A percentile compares a stretch with the other conserved stretches of the same genome.
phyloP scores from a whole-genome alignment of 2,113 vertebrate species.

The Cheirogaleus medius region DNA sequence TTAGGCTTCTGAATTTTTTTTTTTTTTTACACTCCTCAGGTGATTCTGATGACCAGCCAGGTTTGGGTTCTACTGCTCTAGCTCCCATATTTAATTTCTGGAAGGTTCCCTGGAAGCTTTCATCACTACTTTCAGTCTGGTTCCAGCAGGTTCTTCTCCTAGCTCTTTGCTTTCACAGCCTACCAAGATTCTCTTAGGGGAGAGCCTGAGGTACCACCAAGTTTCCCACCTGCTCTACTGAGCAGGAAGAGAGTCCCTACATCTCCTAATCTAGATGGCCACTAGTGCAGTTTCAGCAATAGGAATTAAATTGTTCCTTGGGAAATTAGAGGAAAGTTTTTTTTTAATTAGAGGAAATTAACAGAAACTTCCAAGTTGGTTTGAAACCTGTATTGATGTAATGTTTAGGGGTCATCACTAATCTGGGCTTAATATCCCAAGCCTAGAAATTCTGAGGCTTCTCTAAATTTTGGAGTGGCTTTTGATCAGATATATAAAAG shows the following conservation, averaged over 20 bases:
- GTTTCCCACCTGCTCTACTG: background rate
- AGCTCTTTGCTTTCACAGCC: background rate
- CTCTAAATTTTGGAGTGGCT: slow-evolving; percentile 12
- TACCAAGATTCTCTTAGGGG: background rate
- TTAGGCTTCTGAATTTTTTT: background rate
- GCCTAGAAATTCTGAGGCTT: background rate
- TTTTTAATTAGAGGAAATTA: slow-evolving; percentile 7
- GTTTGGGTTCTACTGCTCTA: background rate
- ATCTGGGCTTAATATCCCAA: background rate
- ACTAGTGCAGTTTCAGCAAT: background rate
- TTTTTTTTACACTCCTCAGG: background rate
- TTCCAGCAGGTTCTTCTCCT: background rate
- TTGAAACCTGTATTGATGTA: background rate
- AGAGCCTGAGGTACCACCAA: background rate
- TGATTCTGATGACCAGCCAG: background rate
- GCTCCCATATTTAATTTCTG: background rate
- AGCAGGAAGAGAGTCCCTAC: background rate
- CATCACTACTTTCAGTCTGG: background rate
- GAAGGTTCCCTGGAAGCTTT: background rate
- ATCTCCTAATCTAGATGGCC: background rate
- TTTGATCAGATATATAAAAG: slow-evolving; percentile 27
- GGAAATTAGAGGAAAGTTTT: slow-evolving; percentile 7
- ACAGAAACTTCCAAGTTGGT: background rate
- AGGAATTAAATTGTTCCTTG: background rate
- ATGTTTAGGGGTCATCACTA: background rate